Evolutionary conservation across 2,888 invertebrate species (phyloP), one percentile per base, ranked within the genome.

Genomic region (Microplitis manilae): DNA sequence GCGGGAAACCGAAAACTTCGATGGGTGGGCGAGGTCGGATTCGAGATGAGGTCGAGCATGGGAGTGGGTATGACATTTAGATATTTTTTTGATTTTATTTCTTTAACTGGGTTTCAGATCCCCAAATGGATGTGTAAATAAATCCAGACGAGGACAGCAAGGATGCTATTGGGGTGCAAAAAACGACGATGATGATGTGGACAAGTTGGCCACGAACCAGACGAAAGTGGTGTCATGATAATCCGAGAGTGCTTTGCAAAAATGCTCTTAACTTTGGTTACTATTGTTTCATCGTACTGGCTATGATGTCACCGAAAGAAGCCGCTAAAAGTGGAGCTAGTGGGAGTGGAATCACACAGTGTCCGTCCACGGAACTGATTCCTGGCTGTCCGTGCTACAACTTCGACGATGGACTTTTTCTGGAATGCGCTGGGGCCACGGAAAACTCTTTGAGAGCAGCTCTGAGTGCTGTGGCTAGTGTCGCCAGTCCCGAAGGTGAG

Each of bases 301-400:
- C 87, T 41, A 86, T 85, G 81, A 86, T 87, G 82, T 86, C 88
- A 70, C 83, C 87, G 64, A 84, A 87, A 81, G 86, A 87, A 77
- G 85, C 50, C 50, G 50, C 86, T 13, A 86, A 85, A 61, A 85
- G 86, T 83, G 8, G 9, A 50, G 8, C 13, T 50, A 85, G 86
- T 83, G 8, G 9, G 5, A 8, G 8, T 50, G 50, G 13, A 5
- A 13, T 13, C 13, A 88, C 89, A 81, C 90, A 94, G 87, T 96
- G 96, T 89, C 95, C 95, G 79, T 94, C 93, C 87, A 92, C 94
- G 86, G 93, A 94, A 86, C 94, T 94, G 85, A 95, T 94, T 90
- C 95, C 95, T 64, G 94, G 94, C 83, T 97, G 97, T 90, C 96
- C 96, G 6, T 97, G 97, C 91, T 97, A 96, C 92, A 96, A 96